Evolutionary conservation across 2,797 vertebrate species (phyloP).

Genomic region (Thamnophis elegans): DNA sequence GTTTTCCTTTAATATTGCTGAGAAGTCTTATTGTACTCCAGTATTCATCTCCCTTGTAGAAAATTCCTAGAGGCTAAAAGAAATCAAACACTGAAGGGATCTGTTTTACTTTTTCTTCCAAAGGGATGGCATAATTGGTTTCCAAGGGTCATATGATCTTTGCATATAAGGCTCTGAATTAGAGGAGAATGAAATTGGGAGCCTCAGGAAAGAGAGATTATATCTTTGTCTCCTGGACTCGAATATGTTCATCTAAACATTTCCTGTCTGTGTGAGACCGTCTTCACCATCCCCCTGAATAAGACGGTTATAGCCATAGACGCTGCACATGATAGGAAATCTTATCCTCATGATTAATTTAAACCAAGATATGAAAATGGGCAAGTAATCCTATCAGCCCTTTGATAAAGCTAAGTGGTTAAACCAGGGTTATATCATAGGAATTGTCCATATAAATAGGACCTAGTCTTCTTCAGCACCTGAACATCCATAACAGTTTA

Average conservation of each 20-base stretch:
- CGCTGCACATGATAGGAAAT: background rate
- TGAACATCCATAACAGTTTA: background rate
- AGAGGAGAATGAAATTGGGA: background rate
- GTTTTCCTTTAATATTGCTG: background rate
- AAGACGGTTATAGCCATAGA: background rate
- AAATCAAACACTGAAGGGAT: background rate
- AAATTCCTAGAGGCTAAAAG: constrained; percentile 42
- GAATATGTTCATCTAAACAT: background rate
- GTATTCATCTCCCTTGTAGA: background rate
- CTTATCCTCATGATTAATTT: background rate
- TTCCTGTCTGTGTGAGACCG: background rate
- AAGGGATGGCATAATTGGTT: constrained; percentile 59
- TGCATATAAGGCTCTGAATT: background rate
- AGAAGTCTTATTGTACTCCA: background rate
- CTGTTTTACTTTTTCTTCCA: constrained; percentile 40
- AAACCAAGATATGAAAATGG: background rate
- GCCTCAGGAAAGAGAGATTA: background rate
- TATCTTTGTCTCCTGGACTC: background rate
- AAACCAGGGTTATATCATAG: background rate
- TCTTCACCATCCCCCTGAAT: background rate
- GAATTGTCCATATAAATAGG: background rate
- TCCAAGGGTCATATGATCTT: background rate
- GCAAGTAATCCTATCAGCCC: background rate
- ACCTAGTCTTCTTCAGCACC: background rate
- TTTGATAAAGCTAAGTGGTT: background rate